phyloP scores from a whole-genome alignment of 2,888 invertebrate species.

The Trisateles emortualis region DNA sequence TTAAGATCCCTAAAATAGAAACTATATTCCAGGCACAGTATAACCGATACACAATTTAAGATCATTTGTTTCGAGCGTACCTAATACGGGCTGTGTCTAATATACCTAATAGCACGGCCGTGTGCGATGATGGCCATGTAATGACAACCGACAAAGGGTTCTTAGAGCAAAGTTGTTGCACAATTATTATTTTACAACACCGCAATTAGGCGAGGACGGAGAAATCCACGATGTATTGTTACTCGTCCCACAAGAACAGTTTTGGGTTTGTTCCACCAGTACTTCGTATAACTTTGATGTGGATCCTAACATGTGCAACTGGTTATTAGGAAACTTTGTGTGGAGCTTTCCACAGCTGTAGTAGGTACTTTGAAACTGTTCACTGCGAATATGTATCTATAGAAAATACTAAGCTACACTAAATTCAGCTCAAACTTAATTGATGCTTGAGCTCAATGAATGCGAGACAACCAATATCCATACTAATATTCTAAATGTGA shows the following conservation, averaged over 20 bases:
- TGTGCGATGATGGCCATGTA: slow-evolving; percentile 25
- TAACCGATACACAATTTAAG: slow-evolving; percentile 30
- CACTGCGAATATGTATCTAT: neutral
- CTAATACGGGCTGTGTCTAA: slow-evolving; percentile 42
- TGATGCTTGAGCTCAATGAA: slow-evolving; percentile 65
- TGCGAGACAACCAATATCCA: slow-evolving; percentile 53
- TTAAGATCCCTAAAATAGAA: no score
- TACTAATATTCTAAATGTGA: no score
- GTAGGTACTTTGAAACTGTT: slow-evolving; percentile 2
- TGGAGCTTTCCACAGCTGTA: slow-evolving; percentile 2
- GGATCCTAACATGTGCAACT: slow-evolving; percentile 36
- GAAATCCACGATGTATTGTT: slow-evolving; percentile 23
- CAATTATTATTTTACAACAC: slow-evolving; percentile 22
- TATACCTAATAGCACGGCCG: slow-evolving; percentile 34
- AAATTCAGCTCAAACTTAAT: slow-evolving; percentile 71
- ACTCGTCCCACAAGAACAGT: slow-evolving; percentile 15
- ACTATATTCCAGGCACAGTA: slow-evolving; percentile 16
- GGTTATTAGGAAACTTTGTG: slow-evolving; percentile 32
- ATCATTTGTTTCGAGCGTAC: slow-evolving; percentile 31
- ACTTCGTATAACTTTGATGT: slow-evolving; percentile 30
- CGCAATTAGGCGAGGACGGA: slow-evolving; percentile 16
- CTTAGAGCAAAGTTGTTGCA: slow-evolving; percentile 17
- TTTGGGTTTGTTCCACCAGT: slow-evolving; percentile 13
- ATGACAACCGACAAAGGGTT: slow-evolving; percentile 15
- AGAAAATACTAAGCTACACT: no score